Conservation (phyloP, 2,113 vertebrate genomes). For the Gymnarchus niloticus region DNA sequence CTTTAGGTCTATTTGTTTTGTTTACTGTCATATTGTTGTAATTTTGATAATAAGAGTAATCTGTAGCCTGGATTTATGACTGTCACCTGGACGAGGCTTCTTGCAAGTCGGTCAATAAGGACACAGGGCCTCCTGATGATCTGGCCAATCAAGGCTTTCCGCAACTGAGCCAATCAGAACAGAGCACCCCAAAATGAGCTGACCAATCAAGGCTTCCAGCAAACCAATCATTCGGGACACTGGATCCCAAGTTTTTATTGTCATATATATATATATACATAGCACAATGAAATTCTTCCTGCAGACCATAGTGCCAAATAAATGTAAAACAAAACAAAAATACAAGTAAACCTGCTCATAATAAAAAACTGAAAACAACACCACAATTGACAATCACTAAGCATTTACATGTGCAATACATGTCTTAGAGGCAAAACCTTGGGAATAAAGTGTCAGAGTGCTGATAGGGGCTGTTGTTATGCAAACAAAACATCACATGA, state of each 20-base stretch:
- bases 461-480: neutral
- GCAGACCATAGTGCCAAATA: neutral
- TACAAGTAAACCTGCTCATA: neutral
- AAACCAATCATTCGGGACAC: neutral
- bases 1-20: neutral
- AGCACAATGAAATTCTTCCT: constrained; percentile 6
- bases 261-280: neutral
- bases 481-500: neutral
- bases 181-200: neutral
- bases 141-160: neutral
- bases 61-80: neutral
- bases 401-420: neutral
- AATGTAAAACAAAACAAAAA: neutral
- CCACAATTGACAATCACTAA: neutral
- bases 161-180: neutral
- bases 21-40: neutral
- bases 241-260: neutral
- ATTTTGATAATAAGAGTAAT: neutral
- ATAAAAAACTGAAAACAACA: neutral
- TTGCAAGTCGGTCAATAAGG: neutral
- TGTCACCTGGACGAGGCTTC: neutral
- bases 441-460: neutral
- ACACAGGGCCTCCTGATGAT: neutral
- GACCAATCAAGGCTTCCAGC: neutral
- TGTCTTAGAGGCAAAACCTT: neutral